phyloP scores from a whole-genome alignment of 2,797 vertebrate species.

The Crocodylus rhombifer region DNA sequence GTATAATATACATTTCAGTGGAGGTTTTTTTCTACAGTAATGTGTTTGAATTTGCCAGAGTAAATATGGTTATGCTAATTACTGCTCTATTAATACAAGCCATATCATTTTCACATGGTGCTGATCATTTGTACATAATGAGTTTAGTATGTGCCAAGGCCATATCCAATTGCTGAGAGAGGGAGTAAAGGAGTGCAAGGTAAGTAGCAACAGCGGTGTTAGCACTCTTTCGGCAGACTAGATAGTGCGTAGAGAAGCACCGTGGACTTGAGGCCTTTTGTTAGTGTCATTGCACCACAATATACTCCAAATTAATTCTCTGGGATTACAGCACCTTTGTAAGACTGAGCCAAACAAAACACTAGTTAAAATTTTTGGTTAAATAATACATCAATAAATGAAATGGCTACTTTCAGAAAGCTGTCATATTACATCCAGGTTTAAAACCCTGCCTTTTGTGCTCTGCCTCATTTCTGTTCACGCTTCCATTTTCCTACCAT shows the following conservation, averaged over 20 bases:
- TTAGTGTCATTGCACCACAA: background rate
- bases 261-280: background rate
- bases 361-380: background rate
- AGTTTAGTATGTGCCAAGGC: background rate
- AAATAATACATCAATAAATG: background rate
- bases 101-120: background rate
- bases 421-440: background rate
- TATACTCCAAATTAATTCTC: background rate
- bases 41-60: background rate
- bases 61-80: slow-evolving; percentile 26
- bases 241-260: too few relatives aligned
- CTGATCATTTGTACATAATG: background rate
- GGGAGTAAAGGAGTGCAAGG: background rate
- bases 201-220: background rate
- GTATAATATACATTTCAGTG: background rate
- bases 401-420: background rate
- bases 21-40: background rate
- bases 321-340: background rate
- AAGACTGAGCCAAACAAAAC: background rate
- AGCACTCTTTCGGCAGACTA: background rate
- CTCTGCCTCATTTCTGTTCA: background rate
- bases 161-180: background rate
- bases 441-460: background rate
- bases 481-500: background rate
- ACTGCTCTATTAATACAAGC: background rate